phyloP scores from a whole-genome alignment of 2,888 invertebrate species.

The Chloromyia formosa region DNA sequence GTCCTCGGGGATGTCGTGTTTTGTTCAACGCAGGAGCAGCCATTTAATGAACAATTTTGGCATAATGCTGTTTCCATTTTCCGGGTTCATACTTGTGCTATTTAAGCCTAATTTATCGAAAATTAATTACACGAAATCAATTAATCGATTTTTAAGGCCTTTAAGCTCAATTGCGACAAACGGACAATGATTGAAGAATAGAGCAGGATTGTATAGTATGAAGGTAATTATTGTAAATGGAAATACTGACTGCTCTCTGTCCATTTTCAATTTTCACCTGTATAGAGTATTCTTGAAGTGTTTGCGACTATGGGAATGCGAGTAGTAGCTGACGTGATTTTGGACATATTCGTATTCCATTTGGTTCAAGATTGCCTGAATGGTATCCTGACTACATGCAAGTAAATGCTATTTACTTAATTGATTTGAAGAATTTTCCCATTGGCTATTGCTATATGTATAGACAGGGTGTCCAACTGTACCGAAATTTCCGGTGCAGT shows the following conservation, averaged over 20 bases:
- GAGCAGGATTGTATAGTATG: neutral
- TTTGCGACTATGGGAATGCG: too few relatives aligned
- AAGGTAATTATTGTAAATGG: constrained; percentile 11
- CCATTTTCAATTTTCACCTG: constrained; percentile 1
- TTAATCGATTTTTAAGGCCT: constrained; percentile 13
- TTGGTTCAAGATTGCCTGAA: too few relatives aligned
- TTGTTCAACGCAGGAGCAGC: neutral
- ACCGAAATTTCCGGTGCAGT: too few relatives aligned
- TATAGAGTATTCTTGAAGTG: too few relatives aligned
- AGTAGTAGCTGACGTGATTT: too few relatives aligned
- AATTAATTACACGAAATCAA: constrained; percentile 32
- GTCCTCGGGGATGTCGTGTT: neutral
- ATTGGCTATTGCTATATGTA: too few relatives aligned
- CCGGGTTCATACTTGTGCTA: neutral
- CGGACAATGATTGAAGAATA: neutral
- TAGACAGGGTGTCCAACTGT: too few relatives aligned
- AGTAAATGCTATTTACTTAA: too few relatives aligned
- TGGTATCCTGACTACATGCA: too few relatives aligned
- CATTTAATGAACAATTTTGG: constrained; percentile 2
- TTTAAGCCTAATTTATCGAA: constrained; percentile 19
- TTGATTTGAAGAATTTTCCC: too few relatives aligned
- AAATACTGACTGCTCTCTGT: neutral
- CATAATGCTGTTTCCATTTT: neutral
- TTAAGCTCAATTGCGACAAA: neutral
- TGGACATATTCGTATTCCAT: too few relatives aligned